These are phyloP conservation scores for Atherix ibis DNA, from an alignment of 2,888 invertebrate genomes.

Conservation along the genomic window DNA sequence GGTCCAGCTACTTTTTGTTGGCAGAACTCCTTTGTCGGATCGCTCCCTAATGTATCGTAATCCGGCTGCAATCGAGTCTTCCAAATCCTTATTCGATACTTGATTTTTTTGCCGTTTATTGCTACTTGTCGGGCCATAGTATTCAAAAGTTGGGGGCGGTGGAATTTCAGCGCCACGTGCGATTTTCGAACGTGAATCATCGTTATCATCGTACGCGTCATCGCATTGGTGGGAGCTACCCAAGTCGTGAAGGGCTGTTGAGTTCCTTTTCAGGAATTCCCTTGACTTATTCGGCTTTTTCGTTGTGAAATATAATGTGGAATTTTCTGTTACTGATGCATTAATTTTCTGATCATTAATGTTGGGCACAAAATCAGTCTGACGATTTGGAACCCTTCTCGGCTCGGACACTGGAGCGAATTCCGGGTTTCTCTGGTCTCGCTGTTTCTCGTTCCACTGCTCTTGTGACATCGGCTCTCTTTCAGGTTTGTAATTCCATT, in stretches of 20 bases:
- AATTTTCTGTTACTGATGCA: conserved; percentile 6
- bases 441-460: conserved; percentile 40
- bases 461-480: conserved; percentile 28
- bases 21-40: conserved; percentile 32
- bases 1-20: conserved; percentile 27
- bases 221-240: conserved; percentile 5
- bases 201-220: conserved; percentile 8
- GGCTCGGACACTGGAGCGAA: conserved; percentile 50
- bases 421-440: conserved; percentile 53
- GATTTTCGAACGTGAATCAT: conserved; percentile 10
- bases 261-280: conserved; percentile 5
- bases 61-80: conserved; percentile 39
- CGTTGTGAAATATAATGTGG: conserved; percentile 23
- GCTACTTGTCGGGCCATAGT: conserved; percentile 35
- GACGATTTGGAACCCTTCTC: conserved; percentile 3
- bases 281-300: conserved; percentile 11
- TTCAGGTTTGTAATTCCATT: conserved; percentile 27
- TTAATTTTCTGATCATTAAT: conserved; percentile 1
- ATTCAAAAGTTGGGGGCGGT: conserved; percentile 49
- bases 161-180: conserved; percentile 45
- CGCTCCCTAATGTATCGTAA: conserved; percentile 37
- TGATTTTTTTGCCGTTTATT: conserved; percentile 16
- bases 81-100: conserved; percentile 25
- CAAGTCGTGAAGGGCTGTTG: background rate
- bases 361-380: conserved; percentile 17